These are phyloP conservation scores for Leptodactylus fallax DNA, from an alignment of 2,797 vertebrate species.

Conservation along the genomic window DNA sequence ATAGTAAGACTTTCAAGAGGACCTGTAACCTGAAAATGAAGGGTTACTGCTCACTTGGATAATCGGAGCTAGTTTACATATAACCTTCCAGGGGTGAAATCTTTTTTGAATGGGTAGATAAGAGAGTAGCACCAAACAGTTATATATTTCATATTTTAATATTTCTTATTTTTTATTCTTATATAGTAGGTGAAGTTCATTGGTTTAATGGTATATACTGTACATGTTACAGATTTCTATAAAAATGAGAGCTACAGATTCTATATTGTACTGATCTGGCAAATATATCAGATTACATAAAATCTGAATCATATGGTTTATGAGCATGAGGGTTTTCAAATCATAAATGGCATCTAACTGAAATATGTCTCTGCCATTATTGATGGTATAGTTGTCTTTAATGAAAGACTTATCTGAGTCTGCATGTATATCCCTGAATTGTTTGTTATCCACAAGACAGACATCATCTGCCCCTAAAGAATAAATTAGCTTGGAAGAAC, in stretches of 20 bases:
- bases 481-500: conserved; percentile 44
- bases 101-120: too few relatives aligned
- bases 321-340: not conserved
- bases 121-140: too few relatives aligned
- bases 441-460: conserved; percentile 26
- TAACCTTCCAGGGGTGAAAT: too few relatives aligned
- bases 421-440: conserved; percentile 22
- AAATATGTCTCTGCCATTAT: not conserved
- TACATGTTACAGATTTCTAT: too few relatives aligned
- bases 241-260: not conserved
- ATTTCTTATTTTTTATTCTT: too few relatives aligned
- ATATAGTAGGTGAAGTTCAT: too few relatives aligned
- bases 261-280: not conserved
- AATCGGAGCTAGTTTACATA: too few relatives aligned
- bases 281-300: not conserved
- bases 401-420: conserved; percentile 3
- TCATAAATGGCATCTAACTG: not conserved
- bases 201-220: too few relatives aligned
- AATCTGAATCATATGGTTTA: not conserved
- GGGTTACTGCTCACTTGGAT: too few relatives aligned
- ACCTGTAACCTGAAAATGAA: too few relatives aligned
- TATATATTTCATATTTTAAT: too few relatives aligned
- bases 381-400: not conserved
- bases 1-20: too few relatives aligned
- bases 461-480: conserved; percentile 49